phyloP scores from a whole-genome alignment of 1,140 invertebrate genomes.

The Zophobas atratus region DNA sequence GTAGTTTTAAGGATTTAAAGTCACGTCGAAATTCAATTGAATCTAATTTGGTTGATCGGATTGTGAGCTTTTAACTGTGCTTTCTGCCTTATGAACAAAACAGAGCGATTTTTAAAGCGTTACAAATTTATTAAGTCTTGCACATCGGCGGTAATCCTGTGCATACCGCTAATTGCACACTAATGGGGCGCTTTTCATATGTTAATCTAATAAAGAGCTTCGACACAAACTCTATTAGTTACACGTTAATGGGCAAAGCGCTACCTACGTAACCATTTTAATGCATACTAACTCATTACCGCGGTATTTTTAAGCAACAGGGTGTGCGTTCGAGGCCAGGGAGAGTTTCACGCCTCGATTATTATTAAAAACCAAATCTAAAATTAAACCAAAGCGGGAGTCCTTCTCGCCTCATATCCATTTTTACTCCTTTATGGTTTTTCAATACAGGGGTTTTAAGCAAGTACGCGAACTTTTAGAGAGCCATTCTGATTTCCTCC shows the following conservation, averaged over 20 bases:
- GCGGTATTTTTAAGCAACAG: too few relatives aligned
- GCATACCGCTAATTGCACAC: slow-evolving; percentile 44
- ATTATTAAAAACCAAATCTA: too few relatives aligned
- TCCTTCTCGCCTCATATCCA: background rate
- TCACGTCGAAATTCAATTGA: slow-evolving; percentile 18
- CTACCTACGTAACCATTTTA: slow-evolving; percentile 34
- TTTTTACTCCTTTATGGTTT: slow-evolving; percentile 6
- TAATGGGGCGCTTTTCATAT: slow-evolving; percentile 48
- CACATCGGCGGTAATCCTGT: slow-evolving; percentile 33
- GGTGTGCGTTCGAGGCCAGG: too few relatives aligned
- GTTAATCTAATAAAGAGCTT: slow-evolving; percentile 49
- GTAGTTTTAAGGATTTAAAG: slow-evolving; percentile 29
- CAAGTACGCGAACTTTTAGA: slow-evolving; percentile 14
- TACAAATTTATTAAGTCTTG: slow-evolving; percentile 32
- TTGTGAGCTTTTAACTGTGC: slow-evolving; percentile 28
- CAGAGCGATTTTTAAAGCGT: slow-evolving; percentile 1
- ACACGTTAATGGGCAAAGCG: slow-evolving; percentile 46
- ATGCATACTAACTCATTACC: slow-evolving; percentile 30
- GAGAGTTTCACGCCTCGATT: too few relatives aligned
- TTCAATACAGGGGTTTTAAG: slow-evolving; percentile 27
- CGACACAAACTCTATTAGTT: slow-evolving; percentile 48
- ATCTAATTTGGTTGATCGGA: slow-evolving; percentile 17
- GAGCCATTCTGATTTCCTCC: slow-evolving; percentile 6
- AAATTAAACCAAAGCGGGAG: too few relatives aligned
- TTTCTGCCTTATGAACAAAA: slow-evolving; percentile 30